These are phyloP conservation scores for Xiphias gladius DNA, from an alignment of 2,113 vertebrate genomes.

Conservation along the genomic window DNA sequence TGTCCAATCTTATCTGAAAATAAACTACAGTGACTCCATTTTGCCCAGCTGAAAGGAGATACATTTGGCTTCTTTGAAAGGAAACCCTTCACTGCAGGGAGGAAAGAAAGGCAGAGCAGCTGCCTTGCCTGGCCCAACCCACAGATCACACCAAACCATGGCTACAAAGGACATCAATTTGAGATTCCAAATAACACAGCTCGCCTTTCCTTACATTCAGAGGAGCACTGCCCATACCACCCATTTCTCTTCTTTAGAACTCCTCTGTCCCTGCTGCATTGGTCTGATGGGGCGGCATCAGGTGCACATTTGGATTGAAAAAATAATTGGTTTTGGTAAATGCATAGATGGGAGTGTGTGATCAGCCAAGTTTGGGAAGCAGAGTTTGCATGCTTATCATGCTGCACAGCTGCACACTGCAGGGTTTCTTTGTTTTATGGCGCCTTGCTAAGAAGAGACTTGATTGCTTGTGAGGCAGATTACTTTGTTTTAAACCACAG, in stretches of 20 bases:
- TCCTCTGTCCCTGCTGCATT: slow-evolving; percentile 39
- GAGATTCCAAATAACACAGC: slow-evolving; percentile 66
- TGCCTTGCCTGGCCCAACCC: slow-evolving; percentile 54
- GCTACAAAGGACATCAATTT: slow-evolving; percentile 70
- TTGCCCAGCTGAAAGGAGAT: slow-evolving; percentile 62
- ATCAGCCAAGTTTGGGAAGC: slow-evolving; percentile 62
- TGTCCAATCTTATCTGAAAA: slow-evolving; percentile 66
- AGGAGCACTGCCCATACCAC: slow-evolving; percentile 38
- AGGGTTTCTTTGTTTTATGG: slow-evolving; percentile 65
- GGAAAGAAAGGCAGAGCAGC: slow-evolving; percentile 68
- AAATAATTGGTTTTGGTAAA: slow-evolving; percentile 79
- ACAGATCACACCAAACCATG: slow-evolving; percentile 53
- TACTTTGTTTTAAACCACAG: slow-evolving; percentile 42
- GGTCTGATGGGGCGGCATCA: slow-evolving; percentile 58
- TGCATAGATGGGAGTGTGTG: slow-evolving; percentile 61
- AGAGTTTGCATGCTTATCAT: slow-evolving; percentile 67
- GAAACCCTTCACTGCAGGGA: slow-evolving; percentile 57
- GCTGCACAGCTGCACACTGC: slow-evolving; percentile 64
- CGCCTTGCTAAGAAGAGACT: slow-evolving; percentile 44
- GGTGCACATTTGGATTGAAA: slow-evolving; percentile 69
- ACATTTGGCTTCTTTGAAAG: slow-evolving; percentile 69
- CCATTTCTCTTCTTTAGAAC: slow-evolving; percentile 50
- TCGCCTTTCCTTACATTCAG: slow-evolving; percentile 40
- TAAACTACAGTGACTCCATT: slow-evolving; percentile 59
- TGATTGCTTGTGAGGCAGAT: slow-evolving; percentile 51